Percentiles rank a stretch among this genome's conserved stretches.
phyloP scores from a whole-genome alignment of 2,113 vertebrate species.

The Alaudala cheleensis region DNA sequence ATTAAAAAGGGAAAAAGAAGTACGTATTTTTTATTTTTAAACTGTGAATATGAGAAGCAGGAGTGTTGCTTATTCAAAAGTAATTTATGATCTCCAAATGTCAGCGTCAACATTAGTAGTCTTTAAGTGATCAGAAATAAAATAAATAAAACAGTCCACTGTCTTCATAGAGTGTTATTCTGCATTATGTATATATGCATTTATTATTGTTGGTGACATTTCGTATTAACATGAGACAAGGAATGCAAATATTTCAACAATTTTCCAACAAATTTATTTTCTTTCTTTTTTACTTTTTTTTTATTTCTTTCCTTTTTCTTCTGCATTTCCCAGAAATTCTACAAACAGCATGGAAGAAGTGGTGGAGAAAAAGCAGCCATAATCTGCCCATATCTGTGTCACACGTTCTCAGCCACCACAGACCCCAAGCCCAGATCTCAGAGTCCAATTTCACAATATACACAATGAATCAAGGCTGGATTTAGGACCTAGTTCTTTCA shows the following conservation, averaged over 20 bases:
- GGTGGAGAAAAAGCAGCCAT: not conserved
- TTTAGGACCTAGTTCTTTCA: not conserved
- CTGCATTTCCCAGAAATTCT: not conserved
- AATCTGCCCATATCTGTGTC: not conserved
- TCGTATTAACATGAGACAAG: slow-evolving; percentile 11
- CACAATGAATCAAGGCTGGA: not conserved
- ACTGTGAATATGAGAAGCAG: slow-evolving; percentile 50
- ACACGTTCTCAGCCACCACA: not conserved
- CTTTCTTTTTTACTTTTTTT: not conserved
- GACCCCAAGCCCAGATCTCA: not conserved
- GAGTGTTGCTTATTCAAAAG: slow-evolving; percentile 27
- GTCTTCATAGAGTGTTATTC: not conserved
- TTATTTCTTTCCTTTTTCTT: accelerated
- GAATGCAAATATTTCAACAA: slow-evolving; percentile 50
- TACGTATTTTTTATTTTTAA: slow-evolving; percentile 51
- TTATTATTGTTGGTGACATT: not conserved
- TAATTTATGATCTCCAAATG: slow-evolving; percentile 73
- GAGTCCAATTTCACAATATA: not conserved
- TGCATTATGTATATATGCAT: not conserved
- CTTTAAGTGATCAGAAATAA: slow-evolving; percentile 27
- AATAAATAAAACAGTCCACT: slow-evolving; percentile 35
- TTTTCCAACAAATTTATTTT: not conserved
- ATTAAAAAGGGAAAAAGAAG: slow-evolving; percentile 60
- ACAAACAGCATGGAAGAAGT: not conserved
- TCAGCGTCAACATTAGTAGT: slow-evolving; percentile 45